Base-by-base conservation (phyloP, 2,113 vertebrate genomes). In the Oplegnathus fasciatus region DNA sequence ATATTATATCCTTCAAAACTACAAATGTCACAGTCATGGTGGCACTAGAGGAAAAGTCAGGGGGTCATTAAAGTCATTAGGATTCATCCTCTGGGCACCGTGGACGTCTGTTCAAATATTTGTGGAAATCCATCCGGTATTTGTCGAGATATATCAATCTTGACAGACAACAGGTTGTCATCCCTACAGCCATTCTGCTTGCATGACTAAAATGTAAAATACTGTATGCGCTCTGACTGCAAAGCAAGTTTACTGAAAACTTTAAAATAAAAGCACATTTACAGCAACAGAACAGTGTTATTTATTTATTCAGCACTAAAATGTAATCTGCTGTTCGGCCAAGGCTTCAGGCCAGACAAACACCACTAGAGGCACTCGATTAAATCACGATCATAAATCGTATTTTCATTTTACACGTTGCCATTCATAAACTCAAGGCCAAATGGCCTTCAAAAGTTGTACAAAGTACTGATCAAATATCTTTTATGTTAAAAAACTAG, bases 201-300 rank as follows among this genome's bases (percentile, higher is more conserved):
- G 17, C 9, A 54, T 52, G 50, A 2, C 61, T 13, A 11, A 64
- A 46, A 6, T 26, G 17, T 20, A 20, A 72, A 10, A 34, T 1
- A 18, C 6, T 26, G 34, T 20, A 28, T 11, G 22, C 1, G 7
- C 34, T 42, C 18, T 15, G 11, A 57, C 17, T 30, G 3, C 14
- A 61, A 5, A 61, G 26, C 60, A 76, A n/a, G 44, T 77, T 54
- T 14, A 28, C n/a, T 65, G 48, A 50, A 54, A 52, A 54, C 65
- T 24, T 4, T 28, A 15, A 13, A 32, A 44, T 50, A 11, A 55
- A 44, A 28, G 10, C 32, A 66, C 1, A 52, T 65, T 22, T 18
- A 37, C 60, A 65, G 28, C 8, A 64, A 28, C 60, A 40, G 46
- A 55, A 22, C 14, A 34, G 10, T 54, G 15, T 37, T 52, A 44